A percentile compares a stretch with the other conserved stretches of the same genome.
phyloP scores from a whole-genome alignment of 2,113 vertebrate genomes.

The Pachypanchax playfairii region DNA sequence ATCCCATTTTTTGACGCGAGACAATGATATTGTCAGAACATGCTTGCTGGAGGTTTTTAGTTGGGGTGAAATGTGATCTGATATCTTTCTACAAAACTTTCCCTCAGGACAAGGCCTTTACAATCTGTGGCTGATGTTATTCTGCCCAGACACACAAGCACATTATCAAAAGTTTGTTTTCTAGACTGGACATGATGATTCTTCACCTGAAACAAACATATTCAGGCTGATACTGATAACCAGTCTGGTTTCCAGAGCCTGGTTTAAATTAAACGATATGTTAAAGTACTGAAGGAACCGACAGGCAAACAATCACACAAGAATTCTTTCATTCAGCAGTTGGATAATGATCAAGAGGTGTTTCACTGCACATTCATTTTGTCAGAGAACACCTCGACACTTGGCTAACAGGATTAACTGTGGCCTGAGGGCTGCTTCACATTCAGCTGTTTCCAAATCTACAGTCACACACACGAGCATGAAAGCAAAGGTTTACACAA shows the following conservation, averaged over 20 bases:
- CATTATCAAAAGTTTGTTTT: too few species aligned
- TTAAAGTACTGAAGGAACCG: not conserved
- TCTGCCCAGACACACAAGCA: not conserved
- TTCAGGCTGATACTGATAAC: too few species aligned
- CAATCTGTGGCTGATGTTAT: not conserved
- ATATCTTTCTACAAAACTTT: not conserved
- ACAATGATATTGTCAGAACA: too few species aligned
- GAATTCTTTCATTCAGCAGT: not conserved
- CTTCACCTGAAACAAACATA: too few species aligned
- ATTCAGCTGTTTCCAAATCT: constrained; percentile 18
- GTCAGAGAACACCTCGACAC: constrained; percentile 22
- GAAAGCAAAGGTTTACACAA: not conserved
- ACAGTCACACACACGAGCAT: constrained; percentile 10
- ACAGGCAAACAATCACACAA: not conserved
- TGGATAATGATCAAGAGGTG: constrained; percentile 1
- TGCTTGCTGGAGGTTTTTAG: not conserved
- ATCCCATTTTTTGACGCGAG: too few species aligned
- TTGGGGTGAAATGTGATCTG: not conserved
- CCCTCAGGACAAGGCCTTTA: not conserved
- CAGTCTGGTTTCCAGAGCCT: too few species aligned
- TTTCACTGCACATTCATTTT: not conserved
- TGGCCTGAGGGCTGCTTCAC: constrained; percentile 29
- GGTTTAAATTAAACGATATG: not conserved
- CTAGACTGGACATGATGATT: too few species aligned
- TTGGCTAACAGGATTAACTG: constrained; percentile 20